Evolutionary conservation across 2,113 vertebrate genomes (phyloP).

Genomic region (Callipepla californica): DNA sequence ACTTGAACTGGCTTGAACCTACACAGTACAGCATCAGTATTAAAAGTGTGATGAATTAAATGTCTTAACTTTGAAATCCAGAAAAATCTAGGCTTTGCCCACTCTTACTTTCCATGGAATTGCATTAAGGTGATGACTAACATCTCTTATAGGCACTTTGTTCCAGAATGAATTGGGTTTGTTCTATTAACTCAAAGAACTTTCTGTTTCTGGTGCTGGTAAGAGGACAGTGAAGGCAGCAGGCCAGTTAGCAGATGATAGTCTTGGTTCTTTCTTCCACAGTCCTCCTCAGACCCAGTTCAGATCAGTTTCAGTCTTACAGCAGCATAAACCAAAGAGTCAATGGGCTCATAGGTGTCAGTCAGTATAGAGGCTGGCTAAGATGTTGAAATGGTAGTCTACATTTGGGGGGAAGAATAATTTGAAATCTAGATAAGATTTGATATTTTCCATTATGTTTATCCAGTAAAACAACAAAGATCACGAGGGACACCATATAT

Average conservation of each 20-base stretch:
- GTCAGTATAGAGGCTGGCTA: neutral
- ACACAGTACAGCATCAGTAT: neutral
- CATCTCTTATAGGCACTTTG: neutral
- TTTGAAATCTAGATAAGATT: neutral
- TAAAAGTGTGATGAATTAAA: neutral
- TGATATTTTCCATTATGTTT: neutral
- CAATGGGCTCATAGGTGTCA: neutral
- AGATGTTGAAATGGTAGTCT: neutral
- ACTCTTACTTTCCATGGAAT: neutral
- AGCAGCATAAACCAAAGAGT: neutral
- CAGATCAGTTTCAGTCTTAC: neutral
- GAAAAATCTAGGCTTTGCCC: neutral
- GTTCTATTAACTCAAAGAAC: neutral
- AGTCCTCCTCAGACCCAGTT: neutral
- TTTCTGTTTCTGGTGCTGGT: neutral
- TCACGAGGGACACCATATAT: neutral
- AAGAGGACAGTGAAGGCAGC: neutral
- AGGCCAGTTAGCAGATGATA: neutral
- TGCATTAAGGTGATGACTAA: neutral
- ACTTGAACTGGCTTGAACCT: conserved; percentile 8
- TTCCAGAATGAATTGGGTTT: neutral
- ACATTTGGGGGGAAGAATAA: neutral
- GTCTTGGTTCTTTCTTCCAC: neutral
- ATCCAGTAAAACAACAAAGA: neutral
- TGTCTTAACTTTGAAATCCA: conserved; percentile 17